Base-by-base conservation (phyloP, 2,888 invertebrate genomes). In the Caenorhabditis sp. region DNA sequence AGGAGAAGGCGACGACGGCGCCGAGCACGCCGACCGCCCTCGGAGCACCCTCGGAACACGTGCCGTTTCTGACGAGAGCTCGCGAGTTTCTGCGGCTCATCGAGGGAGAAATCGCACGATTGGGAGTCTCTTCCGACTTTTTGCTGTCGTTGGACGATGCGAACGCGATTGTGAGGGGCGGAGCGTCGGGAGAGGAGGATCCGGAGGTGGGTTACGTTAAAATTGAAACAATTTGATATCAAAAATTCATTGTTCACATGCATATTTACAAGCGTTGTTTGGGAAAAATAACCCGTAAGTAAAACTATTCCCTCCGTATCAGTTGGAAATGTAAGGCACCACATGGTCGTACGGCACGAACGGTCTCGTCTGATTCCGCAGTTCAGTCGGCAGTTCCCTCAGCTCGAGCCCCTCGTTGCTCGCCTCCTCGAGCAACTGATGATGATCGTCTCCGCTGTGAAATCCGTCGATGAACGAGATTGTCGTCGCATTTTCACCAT, bases 1-100 rank as follows among this genome's bases (percentile, higher is more conserved):
- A 94, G 88, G 89, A 81, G 72, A 48, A 73, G 11, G 72, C 74
- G 24, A 52, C 65, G n/a, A 78, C 79, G 15, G 79, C 80, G 0
- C 80, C 82, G 13, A 73, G 75, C 1, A 82, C 82, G 4, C 82
- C 80, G 3, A 78, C 81, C 0, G 77, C 80, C 17, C 53, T 82
- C 8, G 68, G 68, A 17, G 50, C 50, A 9, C 26, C 48, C n/a
- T 9, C 37, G 5, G 74, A 79, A 11, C 26, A 39, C 9, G 70
- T 74, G 8, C 68, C 81, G 13, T 82, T 82, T 27, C 26, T 68
- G 43, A 63, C 71, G n/a, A 24, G 82, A 48, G 84, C 84, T 5
- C 68, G 72, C 7, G 82, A 80, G 43, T 83, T 84, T 58, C 59
- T 84, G 56, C 62, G 81, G 17, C 75, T 82, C 27, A 79, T 83